Base-by-base conservation (phyloP, 2,797 vertebrate genomes). In the Ceryle rudis region DNA sequence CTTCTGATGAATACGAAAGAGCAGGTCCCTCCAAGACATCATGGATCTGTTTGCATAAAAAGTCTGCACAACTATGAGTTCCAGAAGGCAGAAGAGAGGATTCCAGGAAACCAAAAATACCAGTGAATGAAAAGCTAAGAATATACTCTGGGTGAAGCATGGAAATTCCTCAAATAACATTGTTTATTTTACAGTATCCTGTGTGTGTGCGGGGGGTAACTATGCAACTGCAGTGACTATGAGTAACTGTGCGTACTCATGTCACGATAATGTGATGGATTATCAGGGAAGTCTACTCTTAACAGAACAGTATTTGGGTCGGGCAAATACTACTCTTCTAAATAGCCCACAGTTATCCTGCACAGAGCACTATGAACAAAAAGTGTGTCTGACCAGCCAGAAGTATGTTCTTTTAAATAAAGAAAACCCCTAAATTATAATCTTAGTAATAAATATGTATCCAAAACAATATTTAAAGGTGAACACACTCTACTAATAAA, bases 181-280 rank as follows among this genome's bases (percentile, higher is more conserved):
- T 81, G 70, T 88, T 93, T 86, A 86, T 85, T 86, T 77, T 94
- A 87, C 60, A 94, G 55, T 39, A 90, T 79, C 71, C 66, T 78
- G 39, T 41, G 39, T 14, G 60, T 44, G 22, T n/a, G 9, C 31
- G 14, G 35, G 22, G 44, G 46, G 46, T 22, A 93, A 41, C 26
- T 41, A n/a, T 4, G 4, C 46, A 96, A 84, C 31, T 81, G 58
- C 47, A 72, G 29, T 31, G 74, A 72, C 46, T 85, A 18, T 37
- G 82, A 88, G 84, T 17, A 82, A 80, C 84, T 88, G 52, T 29
- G 41, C 6, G 0, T 81, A 66, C 7, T 75, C 9, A 35, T 13
- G 64, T 67, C 85, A 75, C 5, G 33, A 42, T 55, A 64, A 89
- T 20, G 20, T 44, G 51, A 70, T 17, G 25, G 58, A 69, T 71